Conservation (phyloP, 2,888 invertebrate genomes). For the Odontocolon sp. region DNA sequence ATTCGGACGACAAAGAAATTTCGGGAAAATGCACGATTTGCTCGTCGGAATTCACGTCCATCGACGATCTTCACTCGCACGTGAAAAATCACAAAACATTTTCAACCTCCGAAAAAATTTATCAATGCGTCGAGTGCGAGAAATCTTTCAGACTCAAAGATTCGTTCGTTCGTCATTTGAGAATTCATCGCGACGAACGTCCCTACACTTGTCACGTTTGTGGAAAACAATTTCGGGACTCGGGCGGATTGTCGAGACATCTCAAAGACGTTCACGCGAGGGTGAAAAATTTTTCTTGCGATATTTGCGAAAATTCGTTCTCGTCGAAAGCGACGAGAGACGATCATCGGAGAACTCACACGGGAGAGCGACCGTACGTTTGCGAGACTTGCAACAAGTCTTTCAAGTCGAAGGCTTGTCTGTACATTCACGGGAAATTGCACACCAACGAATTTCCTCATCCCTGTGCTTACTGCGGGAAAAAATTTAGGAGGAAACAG, state of each 20-base stretch:
- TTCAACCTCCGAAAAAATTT: slow-evolving; percentile 65
- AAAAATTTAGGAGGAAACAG: slow-evolving; percentile 82
- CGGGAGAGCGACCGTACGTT: slow-evolving; percentile 74
- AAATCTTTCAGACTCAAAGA: slow-evolving; percentile 82
- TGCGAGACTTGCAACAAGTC: slow-evolving; percentile 81
- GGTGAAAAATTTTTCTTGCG: slow-evolving; percentile 76
- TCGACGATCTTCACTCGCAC: slow-evolving; percentile 34
- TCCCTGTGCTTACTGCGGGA: slow-evolving; percentile 82
- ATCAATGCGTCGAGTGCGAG: slow-evolving; percentile 82
- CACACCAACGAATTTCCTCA: slow-evolving; percentile 81
- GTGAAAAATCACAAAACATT: slow-evolving; percentile 36
- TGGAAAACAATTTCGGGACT: slow-evolving; percentile 79
- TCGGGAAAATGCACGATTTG: slow-evolving; percentile 55
- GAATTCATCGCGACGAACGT: slow-evolving; percentile 78
- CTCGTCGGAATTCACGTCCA: neutral
- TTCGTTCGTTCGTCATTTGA: slow-evolving; percentile 82
- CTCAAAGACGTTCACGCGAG: slow-evolving; percentile 78
- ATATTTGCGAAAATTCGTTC: slow-evolving; percentile 75
- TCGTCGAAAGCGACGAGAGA: slow-evolving; percentile 78
- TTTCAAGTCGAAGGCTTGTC: slow-evolving; percentile 81
- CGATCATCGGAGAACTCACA: slow-evolving; percentile 79
- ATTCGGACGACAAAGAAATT: slow-evolving; percentile 13
- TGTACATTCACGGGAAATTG: slow-evolving; percentile 80
- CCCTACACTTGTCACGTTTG: slow-evolving; percentile 80
- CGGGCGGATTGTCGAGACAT: slow-evolving; percentile 77